Percentiles rank a stretch among this genome's conserved stretches.
phyloP scores from a whole-genome alignment of 2,797 vertebrate genomes.

The Anabacerthia variegaticeps region DNA sequence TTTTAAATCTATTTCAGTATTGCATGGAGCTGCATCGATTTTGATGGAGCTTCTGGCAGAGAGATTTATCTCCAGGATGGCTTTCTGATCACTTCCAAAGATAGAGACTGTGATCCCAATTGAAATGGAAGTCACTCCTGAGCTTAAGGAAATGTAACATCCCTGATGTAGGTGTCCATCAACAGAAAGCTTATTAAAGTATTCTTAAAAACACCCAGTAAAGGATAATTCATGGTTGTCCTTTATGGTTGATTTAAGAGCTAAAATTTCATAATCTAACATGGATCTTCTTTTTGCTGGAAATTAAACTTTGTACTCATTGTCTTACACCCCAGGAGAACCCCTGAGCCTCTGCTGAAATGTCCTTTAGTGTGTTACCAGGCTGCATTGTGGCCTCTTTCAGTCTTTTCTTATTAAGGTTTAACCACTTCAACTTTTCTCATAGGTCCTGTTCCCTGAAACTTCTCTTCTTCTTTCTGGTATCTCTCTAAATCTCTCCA shows the following conservation, averaged over 20 bases:
- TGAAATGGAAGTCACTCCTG: slow-evolving; percentile 8
- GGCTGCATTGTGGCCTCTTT: background rate
- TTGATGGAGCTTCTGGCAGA: background rate
- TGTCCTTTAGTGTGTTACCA: background rate
- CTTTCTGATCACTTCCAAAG: slow-evolving; percentile 21
- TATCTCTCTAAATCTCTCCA: background rate
- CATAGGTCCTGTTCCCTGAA: background rate
- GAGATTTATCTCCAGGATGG: slow-evolving; percentile 9
- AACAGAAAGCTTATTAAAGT: background rate
- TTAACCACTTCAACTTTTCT: background rate
- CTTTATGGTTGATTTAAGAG: background rate
- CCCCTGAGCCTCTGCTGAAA: background rate
- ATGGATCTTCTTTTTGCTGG: background rate
- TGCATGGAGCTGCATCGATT: background rate
- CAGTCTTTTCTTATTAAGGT: background rate
- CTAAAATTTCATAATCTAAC: background rate
- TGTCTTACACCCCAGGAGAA: background rate
- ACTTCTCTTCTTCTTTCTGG: background rate
- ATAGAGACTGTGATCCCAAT: slow-evolving; percentile 6
- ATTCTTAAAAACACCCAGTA: background rate
- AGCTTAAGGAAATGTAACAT: background rate
- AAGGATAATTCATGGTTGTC: background rate
- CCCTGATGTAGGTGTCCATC: background rate
- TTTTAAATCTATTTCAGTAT: background rate
- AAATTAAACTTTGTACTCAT: background rate